Conservation (phyloP, 1,140 invertebrate genomes). For the Drosophila punjabiensis region DNA sequence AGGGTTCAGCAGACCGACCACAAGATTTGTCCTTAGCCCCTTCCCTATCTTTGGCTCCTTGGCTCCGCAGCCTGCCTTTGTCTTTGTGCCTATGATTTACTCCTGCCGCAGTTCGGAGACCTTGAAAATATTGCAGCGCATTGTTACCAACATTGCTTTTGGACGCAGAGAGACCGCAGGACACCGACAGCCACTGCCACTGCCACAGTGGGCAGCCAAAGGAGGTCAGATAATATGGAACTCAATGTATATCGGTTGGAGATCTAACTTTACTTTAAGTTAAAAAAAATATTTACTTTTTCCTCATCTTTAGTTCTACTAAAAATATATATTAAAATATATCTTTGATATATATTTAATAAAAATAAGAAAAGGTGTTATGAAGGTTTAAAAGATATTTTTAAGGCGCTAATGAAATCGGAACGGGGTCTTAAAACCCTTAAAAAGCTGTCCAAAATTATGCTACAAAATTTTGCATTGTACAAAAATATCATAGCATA, state of each 20-base stretch:
- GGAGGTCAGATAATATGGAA: constrained; percentile 15
- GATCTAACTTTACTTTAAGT: neutral
- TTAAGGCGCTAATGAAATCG: neutral
- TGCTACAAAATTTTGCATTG: neutral
- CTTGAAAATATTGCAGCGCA: constrained; percentile 77
- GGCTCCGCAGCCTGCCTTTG: constrained; percentile 3
- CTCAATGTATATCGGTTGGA: constrained; percentile 8
- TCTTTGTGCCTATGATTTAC: constrained; percentile 68
- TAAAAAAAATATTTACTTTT: neutral
- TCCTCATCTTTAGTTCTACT: neutral
- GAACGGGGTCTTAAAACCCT: neutral
- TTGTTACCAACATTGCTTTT: constrained; percentile 60
- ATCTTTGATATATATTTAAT: neutral
- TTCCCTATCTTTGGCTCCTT: neutral
- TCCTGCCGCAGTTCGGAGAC: constrained; percentile 70
- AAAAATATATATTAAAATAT: neutral
- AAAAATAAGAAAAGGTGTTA: no score
- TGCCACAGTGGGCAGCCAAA: constrained; percentile 35
- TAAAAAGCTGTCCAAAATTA: neutral
- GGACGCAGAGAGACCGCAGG: constrained; percentile 37
- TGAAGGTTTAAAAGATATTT: no score
- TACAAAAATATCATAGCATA: neutral
- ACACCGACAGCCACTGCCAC: constrained; percentile 19
- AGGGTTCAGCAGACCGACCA: constrained; percentile 59
- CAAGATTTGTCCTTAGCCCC: constrained; percentile 56